Evolutionary conservation across 2,113 vertebrate genomes (phyloP).

Genomic region (Burhinus oedicnemus): DNA sequence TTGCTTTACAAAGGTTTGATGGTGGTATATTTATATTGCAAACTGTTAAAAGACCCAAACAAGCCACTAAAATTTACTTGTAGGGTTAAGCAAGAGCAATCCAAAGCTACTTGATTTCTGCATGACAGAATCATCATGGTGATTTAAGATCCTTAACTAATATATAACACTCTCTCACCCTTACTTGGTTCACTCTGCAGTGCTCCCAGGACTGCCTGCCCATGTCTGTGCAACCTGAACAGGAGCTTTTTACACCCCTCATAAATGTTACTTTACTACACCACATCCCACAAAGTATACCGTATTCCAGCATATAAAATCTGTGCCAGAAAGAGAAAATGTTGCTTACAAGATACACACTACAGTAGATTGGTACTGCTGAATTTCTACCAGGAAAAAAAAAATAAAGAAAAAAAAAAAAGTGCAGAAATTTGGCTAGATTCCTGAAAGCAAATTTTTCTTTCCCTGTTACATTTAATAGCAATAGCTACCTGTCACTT

Average conservation of each 20-base stretch:
- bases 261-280: background rate
- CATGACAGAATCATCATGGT: background rate
- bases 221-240: background rate
- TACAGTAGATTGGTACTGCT: background rate
- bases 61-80: background rate
- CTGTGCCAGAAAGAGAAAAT: background rate
- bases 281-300: background rate
- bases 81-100: background rate
- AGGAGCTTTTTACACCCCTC: background rate
- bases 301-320: background rate
- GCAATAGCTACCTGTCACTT: background rate
- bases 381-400: background rate
- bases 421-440: background rate
- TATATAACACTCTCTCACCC: background rate
- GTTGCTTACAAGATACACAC: background rate
- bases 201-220: background rate
- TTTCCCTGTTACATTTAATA: background rate
- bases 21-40: background rate
- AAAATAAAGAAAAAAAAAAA: too few relatives aligned
- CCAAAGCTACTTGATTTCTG: background rate
- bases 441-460: background rate
- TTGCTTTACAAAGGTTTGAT: background rate
- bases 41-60: background rate
- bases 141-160: background rate
- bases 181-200: background rate